Evolutionary conservation across 2,113 vertebrate species (phyloP).

Genomic region (Sinosuthora webbiana): DNA sequence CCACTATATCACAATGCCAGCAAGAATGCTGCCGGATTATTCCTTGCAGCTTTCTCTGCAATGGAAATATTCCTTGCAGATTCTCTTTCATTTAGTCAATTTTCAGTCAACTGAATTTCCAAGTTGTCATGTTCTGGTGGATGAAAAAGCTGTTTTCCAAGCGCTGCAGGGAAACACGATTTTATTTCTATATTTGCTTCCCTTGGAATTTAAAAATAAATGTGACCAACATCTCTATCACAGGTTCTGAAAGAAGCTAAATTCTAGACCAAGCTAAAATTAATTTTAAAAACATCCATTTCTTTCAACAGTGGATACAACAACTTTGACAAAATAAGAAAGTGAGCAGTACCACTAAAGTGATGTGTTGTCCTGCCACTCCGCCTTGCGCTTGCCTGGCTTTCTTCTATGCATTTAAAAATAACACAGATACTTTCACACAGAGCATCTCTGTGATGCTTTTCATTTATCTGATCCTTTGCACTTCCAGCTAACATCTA

Average conservation of each 20-base stretch:
- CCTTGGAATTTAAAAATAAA: constrained; percentile 24
- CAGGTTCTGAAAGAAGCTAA: not conserved
- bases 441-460: not conserved
- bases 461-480: not conserved
- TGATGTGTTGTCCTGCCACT: not conserved
- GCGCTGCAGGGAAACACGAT: not conserved
- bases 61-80: not conserved
- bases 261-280: not conserved
- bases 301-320: not conserved
- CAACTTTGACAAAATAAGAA: not conserved
- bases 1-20: not conserved
- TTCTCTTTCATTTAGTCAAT: not conserved
- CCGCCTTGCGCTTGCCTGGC: not conserved
- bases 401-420: not conserved
- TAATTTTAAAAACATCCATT: not conserved
- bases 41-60: not conserved
- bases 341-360: not conserved
- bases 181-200: constrained; percentile 14
- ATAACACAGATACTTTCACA: not conserved
- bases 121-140: not conserved
- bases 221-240: not conserved
- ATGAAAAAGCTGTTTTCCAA: not conserved
- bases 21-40: not conserved
- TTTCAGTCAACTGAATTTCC: not conserved
- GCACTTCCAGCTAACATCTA: not conserved